Evolutionary conservation across 2,113 vertebrate species (phyloP).

Genomic region (Cichladusa arquata): DNA sequence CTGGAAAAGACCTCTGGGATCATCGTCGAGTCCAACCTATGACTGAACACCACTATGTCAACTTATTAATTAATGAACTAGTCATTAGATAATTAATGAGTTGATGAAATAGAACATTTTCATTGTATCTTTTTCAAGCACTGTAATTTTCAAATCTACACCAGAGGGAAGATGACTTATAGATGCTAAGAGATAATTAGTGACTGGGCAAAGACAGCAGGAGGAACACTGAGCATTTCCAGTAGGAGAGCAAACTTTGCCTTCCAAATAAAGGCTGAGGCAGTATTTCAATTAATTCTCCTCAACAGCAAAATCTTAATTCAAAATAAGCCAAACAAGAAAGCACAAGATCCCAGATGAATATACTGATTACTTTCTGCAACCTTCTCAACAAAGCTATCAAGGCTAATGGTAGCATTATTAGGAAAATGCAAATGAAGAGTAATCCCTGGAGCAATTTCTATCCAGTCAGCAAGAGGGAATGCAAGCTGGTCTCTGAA

Average conservation of each 20-base stretch:
- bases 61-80: background rate
- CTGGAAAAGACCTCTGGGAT: background rate
- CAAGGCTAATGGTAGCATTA: conserved; percentile 62
- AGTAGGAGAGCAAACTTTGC: background rate
- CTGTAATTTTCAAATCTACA: background rate
- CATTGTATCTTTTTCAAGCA: background rate
- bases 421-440: conserved; percentile 63
- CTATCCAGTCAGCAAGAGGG: conserved; percentile 6
- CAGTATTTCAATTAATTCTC: conserved; percentile 37
- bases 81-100: background rate
- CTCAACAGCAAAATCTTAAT: background rate
- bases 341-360: conserved; percentile 27
- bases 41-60: background rate
- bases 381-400: conserved; percentile 62
- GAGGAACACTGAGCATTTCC: background rate
- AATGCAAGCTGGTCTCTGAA: conserved; percentile 28
- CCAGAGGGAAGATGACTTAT: background rate
- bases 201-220: background rate
- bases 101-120: background rate
- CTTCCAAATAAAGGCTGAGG: background rate
- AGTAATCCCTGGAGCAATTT: conserved; percentile 44
- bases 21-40: background rate
- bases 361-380: conserved; percentile 37
- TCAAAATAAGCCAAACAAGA: conserved; percentile 45
- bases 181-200: background rate